These are phyloP conservation scores for Sakesphorus luctuosus DNA, from an alignment of 2,113 vertebrate species.

Conservation along the genomic window DNA sequence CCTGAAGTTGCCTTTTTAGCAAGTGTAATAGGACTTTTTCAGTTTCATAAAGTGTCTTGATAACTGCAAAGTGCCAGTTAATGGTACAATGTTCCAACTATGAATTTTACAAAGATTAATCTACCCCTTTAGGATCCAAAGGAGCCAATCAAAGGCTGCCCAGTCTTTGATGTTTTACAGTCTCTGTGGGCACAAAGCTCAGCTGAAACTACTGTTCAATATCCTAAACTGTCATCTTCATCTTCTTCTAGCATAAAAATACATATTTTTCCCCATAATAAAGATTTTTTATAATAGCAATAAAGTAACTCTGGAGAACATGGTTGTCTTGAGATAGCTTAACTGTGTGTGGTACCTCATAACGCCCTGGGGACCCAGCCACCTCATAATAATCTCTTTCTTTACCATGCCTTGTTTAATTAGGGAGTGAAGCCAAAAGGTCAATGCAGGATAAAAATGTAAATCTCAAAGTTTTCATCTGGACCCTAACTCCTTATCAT, in stretches of 20 bases:
- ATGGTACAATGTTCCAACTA: conserved; percentile 80
- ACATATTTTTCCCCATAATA: conserved; percentile 84
- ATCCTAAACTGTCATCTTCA: conserved; percentile 82
- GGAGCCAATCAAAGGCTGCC: conserved; percentile 71
- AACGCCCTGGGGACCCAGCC: conserved; percentile 75
- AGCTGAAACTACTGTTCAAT: conserved; percentile 78
- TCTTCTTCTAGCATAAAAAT: conserved; percentile 84
- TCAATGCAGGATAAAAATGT: conserved; percentile 78
- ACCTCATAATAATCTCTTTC: conserved; percentile 77
- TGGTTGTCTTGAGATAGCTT: conserved; percentile 85
- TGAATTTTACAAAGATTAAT: conserved; percentile 85
- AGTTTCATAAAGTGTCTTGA: conserved; percentile 84
- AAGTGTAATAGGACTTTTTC: conserved; percentile 79
- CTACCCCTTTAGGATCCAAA: conserved; percentile 79
- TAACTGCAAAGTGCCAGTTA: conserved; percentile 82
- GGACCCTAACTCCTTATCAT: conserved; percentile 73
- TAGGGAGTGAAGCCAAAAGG: conserved; percentile 82
- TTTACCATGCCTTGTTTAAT: conserved; percentile 79
- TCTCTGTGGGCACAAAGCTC: conserved; percentile 78
- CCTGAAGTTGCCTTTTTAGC: conserved; percentile 79
- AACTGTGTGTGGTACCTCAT: conserved; percentile 80
- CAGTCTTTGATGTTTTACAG: conserved; percentile 79
- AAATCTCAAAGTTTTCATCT: conserved; percentile 79
- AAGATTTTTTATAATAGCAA: conserved; percentile 86
- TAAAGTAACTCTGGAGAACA: conserved; percentile 83